These are phyloP conservation scores for Neodontobutis hainanensis DNA, from an alignment of 2,113 vertebrate species.

Conservation along the genomic window DNA sequence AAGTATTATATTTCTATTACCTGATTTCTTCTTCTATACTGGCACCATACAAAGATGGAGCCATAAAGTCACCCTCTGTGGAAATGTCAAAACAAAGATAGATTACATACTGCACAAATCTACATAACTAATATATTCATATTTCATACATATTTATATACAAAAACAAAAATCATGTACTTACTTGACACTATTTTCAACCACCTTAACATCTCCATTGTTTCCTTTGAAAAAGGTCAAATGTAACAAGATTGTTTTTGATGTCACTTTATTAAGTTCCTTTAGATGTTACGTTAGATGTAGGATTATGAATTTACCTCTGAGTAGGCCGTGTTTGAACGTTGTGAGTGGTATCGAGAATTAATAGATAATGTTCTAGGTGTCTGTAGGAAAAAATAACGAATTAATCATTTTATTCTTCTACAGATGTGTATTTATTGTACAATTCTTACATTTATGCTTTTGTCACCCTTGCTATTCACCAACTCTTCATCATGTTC, in stretches of 20 bases:
- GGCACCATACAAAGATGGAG: constrained; percentile 37
- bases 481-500: constrained; percentile 18
- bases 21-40: constrained; percentile 58
- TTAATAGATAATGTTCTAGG: neutral
- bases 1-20: constrained; percentile 39
- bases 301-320: neutral
- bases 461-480: neutral
- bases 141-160: too few species aligned
- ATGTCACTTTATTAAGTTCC: neutral
- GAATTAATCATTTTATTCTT: neutral
- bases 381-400: neutral
- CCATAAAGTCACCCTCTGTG: constrained; percentile 35
- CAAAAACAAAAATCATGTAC: neutral
- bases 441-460: neutral
- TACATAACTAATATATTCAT: neutral
- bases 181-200: constrained; percentile 55
- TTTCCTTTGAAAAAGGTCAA: constrained; percentile 36
- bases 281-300: neutral
- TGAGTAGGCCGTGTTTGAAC: neutral
- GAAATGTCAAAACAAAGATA: constrained; percentile 26
- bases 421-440: neutral
- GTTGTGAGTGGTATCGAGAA: neutral
- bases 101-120: neutral
- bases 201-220: constrained; percentile 47
- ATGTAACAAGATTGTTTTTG: too few species aligned